Conservation (phyloP, 2,888 invertebrate genomes). For the Neoascia interrupta region DNA sequence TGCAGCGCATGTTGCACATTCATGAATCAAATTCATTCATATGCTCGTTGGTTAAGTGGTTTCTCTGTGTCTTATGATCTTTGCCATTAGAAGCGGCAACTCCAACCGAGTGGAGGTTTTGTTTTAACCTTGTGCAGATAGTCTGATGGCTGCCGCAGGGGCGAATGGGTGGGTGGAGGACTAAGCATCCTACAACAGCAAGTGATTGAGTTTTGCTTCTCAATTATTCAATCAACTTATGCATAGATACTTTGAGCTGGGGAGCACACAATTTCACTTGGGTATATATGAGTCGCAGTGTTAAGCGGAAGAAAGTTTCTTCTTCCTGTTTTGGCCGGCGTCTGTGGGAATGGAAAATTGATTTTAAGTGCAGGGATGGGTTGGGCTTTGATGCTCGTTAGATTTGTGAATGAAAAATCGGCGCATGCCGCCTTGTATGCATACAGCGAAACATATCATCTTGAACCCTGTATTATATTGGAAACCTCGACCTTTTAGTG, state of each 20-base stretch:
- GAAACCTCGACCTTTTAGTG: no score
- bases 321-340: no score
- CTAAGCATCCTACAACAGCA: conserved; percentile 28
- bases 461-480: no score
- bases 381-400: conserved; percentile 7
- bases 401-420: conserved; percentile 43
- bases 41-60: conserved; percentile 24
- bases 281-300: not conserved
- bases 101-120: conserved; percentile 43
- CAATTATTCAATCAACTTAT: conserved; percentile 41
- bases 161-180: conserved; percentile 44
- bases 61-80: conserved; percentile 42
- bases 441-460: no score
- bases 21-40: conserved; percentile 63
- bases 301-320: not conserved
- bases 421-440: no score
- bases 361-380: conserved; percentile 42
- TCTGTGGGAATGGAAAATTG: conserved; percentile 40
- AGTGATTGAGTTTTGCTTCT: conserved; percentile 34
- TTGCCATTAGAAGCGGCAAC: conserved; percentile 38
- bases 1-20: conserved; percentile 21
- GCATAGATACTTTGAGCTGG: not conserved
- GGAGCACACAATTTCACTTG: not conserved
- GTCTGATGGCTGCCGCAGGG: conserved; percentile 21
- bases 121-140: conserved; percentile 59